phyloP scores from a whole-genome alignment of 2,797 vertebrate genomes.

The Erethizon dorsatum region DNA sequence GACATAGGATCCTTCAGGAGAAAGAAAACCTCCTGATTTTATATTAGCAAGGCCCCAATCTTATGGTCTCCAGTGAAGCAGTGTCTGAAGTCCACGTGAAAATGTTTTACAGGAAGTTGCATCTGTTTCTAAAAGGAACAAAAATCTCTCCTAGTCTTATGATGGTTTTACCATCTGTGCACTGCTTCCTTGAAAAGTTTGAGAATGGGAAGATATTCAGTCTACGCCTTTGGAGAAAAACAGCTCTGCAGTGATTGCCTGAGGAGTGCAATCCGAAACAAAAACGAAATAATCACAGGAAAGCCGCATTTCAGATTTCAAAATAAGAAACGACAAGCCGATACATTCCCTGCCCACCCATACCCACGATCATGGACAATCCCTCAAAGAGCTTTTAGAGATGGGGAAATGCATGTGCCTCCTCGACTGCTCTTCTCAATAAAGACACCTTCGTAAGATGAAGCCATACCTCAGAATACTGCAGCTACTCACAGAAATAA shows the following conservation, averaged over 20 bases:
- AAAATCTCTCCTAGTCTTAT: not conserved
- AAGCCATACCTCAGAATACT: not conserved
- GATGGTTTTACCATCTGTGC: not conserved
- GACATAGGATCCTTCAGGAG: not conserved
- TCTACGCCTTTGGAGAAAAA: not conserved
- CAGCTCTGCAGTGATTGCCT: not conserved
- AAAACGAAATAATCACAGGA: not conserved
- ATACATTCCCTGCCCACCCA: rapidly evolving
- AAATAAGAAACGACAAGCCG: not conserved
- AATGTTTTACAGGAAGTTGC: not conserved
- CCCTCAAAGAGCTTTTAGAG: not conserved
- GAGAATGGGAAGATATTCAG: not conserved
- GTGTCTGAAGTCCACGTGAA: not conserved
- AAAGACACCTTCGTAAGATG: not conserved
- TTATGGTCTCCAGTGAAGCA: not conserved
- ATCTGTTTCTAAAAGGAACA: not conserved
- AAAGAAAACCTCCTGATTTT: not conserved
- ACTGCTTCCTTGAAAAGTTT: not conserved
- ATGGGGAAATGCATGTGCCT: not conserved
- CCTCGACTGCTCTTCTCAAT: not conserved
- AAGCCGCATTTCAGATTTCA: not conserved
- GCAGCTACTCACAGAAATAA: not conserved
- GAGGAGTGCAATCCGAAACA: not conserved
- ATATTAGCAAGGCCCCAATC: not conserved
- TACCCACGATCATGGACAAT: not conserved